Evolutionary conservation across 2,797 vertebrate species (phyloP).

Genomic region (Sciurus vulgaris): DNA sequence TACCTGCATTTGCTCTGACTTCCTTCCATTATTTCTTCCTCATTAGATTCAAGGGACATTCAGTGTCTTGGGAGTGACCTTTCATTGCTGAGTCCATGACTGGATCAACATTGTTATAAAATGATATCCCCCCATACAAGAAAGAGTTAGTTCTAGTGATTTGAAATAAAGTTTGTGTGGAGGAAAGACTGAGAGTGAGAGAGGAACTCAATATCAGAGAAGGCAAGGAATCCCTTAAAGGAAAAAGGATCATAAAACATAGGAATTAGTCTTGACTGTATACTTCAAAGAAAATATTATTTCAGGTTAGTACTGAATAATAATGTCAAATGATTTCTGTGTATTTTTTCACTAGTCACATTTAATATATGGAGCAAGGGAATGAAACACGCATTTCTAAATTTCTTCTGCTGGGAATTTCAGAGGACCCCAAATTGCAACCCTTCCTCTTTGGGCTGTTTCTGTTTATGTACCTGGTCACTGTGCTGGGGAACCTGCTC

Average conservation of each 20-base stretch:
- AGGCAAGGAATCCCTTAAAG: neutral
- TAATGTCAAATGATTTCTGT: no score
- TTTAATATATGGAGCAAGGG: neutral
- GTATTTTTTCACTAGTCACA: no score
- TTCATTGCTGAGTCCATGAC: neutral
- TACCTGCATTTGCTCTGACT: neutral
- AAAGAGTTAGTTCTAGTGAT: neutral
- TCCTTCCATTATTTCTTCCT: neutral
- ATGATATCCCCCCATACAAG: no score
- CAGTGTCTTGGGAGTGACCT: no score
- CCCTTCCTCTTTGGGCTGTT: neutral
- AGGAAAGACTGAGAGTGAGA: no score
- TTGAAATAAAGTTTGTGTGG: neutral
- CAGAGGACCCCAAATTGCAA: neutral
- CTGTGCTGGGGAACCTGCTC: conserved; percentile 6
- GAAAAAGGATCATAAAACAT: neutral
- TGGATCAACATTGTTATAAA: neutral
- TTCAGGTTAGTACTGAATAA: neutral
- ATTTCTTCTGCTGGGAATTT: conserved; percentile 27
- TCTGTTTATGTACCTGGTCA: conserved; percentile 18
- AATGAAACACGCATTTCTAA: neutral
- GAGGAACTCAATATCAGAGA: no score
- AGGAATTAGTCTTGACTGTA: neutral
- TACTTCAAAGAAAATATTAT: neutral
- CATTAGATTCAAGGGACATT: neutral